Conservation (phyloP, 2,113 vertebrate species). For the Petaurus breviceps region DNA sequence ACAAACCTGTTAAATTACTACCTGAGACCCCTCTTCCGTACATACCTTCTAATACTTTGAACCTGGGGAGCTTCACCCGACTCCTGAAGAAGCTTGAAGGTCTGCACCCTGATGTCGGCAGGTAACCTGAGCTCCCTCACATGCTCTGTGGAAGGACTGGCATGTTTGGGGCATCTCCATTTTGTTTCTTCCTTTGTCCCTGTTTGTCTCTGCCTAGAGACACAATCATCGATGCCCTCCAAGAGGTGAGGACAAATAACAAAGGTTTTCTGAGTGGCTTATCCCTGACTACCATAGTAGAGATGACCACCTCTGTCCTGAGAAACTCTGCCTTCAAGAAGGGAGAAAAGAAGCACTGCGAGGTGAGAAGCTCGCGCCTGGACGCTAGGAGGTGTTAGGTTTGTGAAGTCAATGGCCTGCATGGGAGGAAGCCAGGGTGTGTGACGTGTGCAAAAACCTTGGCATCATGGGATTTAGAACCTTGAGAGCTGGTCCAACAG, state of each 20-base stretch:
- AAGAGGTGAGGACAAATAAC: conserved; percentile 78
- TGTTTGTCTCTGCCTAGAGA: conserved; percentile 73
- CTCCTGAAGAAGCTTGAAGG: conserved; percentile 79
- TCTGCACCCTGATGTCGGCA: conserved; percentile 78
- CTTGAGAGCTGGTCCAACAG: background rate
- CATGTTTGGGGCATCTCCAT: background rate
- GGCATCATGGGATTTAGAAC: no score
- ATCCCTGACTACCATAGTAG: conserved; percentile 79
- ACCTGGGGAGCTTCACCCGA: conserved; percentile 82
- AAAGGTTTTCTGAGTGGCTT: conserved; percentile 81
- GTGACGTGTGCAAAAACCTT: no score
- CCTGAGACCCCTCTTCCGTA: conserved; percentile 36
- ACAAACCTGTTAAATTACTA: conserved; percentile 52
- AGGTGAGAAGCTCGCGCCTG: conserved; percentile 57
- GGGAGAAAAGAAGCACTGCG: background rate
- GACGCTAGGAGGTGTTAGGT: no score
- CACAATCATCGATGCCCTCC: conserved; percentile 77
- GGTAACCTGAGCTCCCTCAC: conserved; percentile 55
- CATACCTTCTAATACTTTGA: conserved; percentile 74
- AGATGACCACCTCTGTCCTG: conserved; percentile 79
- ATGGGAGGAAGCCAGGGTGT: no score
- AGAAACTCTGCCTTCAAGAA: conserved; percentile 2
- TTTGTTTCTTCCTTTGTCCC: conserved; percentile 4
- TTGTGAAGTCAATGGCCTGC: background rate
- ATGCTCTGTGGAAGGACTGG: no score